phyloP scores from a whole-genome alignment of 2,797 vertebrate species.

The Leptodactylus fallax region DNA sequence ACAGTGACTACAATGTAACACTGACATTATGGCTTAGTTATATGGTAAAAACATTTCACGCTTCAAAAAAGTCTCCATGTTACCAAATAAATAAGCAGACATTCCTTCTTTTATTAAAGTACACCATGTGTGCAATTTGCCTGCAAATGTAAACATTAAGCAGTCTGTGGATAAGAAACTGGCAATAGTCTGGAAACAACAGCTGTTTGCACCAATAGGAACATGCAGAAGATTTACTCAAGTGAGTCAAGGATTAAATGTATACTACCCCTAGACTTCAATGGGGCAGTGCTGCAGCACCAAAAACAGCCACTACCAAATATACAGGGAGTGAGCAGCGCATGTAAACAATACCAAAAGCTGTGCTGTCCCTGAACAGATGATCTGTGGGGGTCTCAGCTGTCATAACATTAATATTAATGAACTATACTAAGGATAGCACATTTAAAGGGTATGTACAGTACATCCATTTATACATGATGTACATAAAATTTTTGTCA shows the following conservation, averaged over 20 bases:
- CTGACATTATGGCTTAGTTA: neutral
- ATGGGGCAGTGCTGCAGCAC: too few species aligned
- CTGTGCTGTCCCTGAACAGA: too few species aligned
- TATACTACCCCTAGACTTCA: too few species aligned
- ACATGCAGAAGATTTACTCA: neutral
- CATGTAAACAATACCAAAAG: too few species aligned
- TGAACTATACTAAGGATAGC: too few species aligned
- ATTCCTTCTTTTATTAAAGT: neutral
- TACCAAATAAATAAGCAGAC: neutral
- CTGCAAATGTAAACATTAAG: neutral
- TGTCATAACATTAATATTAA: too few species aligned
- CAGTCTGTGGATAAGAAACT: neutral
- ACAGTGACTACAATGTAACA: neutral
- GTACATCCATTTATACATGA: too few species aligned
- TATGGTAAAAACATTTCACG: neutral
- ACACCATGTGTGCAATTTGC: neutral
- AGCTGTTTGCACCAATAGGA: neutral
- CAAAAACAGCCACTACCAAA: too few species aligned
- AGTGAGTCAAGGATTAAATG: neutral
- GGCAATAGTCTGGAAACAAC: neutral
- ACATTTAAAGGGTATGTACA: too few species aligned
- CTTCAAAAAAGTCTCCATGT: neutral
- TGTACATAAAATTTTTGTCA: too few species aligned
- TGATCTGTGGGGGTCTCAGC: too few species aligned
- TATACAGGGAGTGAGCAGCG: too few species aligned